A percentile compares a stretch with the other conserved stretches of the same genome.
Evolutionary conservation across 2,888 invertebrate species (phyloP).

Genomic region (Callyntrura guangdongensis): DNA sequence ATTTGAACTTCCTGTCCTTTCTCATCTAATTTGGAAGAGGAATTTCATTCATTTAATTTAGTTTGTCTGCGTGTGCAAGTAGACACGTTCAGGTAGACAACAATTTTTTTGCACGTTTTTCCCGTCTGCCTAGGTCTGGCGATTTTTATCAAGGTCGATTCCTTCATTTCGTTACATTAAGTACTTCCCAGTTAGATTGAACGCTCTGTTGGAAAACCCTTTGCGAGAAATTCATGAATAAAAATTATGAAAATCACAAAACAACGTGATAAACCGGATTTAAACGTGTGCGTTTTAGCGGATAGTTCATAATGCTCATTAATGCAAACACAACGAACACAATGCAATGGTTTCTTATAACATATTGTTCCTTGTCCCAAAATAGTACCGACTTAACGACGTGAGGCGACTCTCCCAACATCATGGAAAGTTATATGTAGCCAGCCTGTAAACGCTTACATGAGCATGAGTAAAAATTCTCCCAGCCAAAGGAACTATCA

Average conservation of each 20-base stretch:
- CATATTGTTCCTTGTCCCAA: too few relatives aligned
- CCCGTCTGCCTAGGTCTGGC: not conserved
- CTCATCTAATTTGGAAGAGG: not conserved
- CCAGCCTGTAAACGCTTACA: not conserved
- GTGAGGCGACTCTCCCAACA: too few relatives aligned
- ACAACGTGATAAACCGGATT: not conserved
- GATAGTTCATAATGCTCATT: not conserved
- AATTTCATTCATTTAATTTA: slow-evolving; percentile 41
- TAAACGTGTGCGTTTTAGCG: not conserved
- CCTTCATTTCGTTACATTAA: not conserved
- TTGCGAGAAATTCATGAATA: not conserved
- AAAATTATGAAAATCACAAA: not conserved
- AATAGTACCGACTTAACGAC: too few relatives aligned
- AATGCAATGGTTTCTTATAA: not conserved
- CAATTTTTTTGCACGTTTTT: not conserved
- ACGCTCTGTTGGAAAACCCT: too few relatives aligned
- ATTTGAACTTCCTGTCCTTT: slow-evolving; percentile 59
- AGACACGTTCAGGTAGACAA: not conserved
- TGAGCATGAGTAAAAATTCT: not conserved
- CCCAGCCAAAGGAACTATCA: not conserved
- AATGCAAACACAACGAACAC: not conserved
- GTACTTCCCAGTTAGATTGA: not conserved
- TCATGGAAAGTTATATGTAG: not conserved
- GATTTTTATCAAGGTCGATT: not conserved
- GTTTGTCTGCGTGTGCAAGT: not conserved